Base-by-base conservation (phyloP, 2,888 invertebrate genomes). In the Lasioglossum villosulum region DNA sequence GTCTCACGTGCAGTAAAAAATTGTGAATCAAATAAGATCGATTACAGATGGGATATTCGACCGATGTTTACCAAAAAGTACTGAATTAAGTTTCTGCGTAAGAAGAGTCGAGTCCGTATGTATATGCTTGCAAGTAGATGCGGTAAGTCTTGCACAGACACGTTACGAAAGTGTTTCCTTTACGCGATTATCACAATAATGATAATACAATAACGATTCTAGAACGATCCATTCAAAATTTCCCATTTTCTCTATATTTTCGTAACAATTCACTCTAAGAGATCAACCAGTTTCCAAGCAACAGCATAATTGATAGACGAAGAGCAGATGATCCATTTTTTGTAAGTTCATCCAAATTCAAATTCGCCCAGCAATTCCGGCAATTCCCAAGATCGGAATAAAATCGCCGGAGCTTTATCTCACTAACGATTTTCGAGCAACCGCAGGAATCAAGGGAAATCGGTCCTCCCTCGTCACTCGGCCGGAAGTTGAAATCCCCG, bases 401-500 rank as follows among this genome's bases (percentile, higher is more conserved):
- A 70, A 70, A 70, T 39, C n/a, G n/a, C 4, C 37, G 70, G n/a
- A 12, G 39, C n/a, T 37, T 14, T 70, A 37, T 70, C 70, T 23
- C 14, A 5, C 37, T 37, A 70, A 70, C 70, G 68, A 70, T 70
- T 39, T 39, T 37, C n/a, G 1, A 27, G 10, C n/a, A 37, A 34
- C 42, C 1, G 34, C 12, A 45, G n/a, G 27, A 71, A 16, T 75
- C 59, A 37, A 34, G 74, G 39, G 48, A 75, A 77, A 82, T 77
- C 59, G 37, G 56, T 19, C 45, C 56, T n/a, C 77, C 52, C 12
- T 27, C 39, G 16, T 63, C 52, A 16, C n/a, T 52, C 74, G 39
- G 42, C 34, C 52, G 48, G 39, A 63, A 52, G 68, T 76, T 37
- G 34, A 72, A 72, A 80, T 81, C 84, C 39, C 88, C 75, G 77